Base-by-base conservation (phyloP, 1,140 invertebrate species). In the Lutraria rhynchaena region DNA sequence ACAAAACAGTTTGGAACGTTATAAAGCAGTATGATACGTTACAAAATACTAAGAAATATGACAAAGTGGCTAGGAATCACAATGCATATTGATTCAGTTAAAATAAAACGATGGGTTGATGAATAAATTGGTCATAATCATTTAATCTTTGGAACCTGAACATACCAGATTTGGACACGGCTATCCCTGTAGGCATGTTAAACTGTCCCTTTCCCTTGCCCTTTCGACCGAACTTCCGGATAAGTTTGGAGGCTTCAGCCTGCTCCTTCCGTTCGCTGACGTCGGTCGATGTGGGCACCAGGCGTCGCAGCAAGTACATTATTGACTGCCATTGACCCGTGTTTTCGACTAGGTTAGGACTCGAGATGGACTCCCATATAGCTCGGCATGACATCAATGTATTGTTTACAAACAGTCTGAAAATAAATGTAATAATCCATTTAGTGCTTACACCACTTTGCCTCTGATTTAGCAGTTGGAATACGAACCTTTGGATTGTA, bases 131-230 rank as follows among this genome's bases (percentile, higher is more conserved):
- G n/a, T n/a, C n/a, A n/a, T n/a, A n/a, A n/a, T n/a, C n/a, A n/a
- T n/a, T n/a, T n/a, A n/a, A n/a, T n/a, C n/a, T n/a, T n/a, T n/a
- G n/a, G n/a, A n/a, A n/a, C n/a, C n/a, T n/a, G n/a, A n/a, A n/a
- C 55, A 76, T 85, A 91, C 90, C 90, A 84, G 89, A 77, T 67
- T 88, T 88, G 15, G 90, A 88, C 0, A 89, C 83, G 5, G 88
- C 84, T 29, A 91, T 82, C 11, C 90, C 90, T 63, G 87, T 88
- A 2, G 89, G 89, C 85, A 87, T 90, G 24, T 89, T 87, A 65
- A 91, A 90, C 29, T 88, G 85, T 0, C 86, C 86, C 65, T 87
- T 89, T 11, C 86, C 85, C 61, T 81, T 74, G 4, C 90, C 90
- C 51, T 83, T 82, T 60, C 83, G 81, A 19, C 88, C 88, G 37